Evolutionary conservation across 2,797 vertebrate genomes (phyloP), one percentile per base, ranked within the genome.

Genomic region (Acanthopagrus latus): DNA sequence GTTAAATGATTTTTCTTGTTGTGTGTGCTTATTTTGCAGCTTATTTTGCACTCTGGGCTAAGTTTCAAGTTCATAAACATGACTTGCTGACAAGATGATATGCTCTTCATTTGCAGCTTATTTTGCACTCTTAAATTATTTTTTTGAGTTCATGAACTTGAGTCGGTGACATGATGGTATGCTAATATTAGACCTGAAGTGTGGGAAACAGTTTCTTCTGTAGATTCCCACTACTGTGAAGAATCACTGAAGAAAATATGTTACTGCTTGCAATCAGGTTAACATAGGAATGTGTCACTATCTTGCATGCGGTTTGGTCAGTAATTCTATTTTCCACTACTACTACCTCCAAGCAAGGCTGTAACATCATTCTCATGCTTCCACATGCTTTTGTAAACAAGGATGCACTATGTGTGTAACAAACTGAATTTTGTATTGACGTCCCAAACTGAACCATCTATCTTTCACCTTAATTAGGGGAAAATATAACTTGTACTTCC

Each of bases 61-160:
- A 20, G 41, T 73, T 80, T 78, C 64, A 68, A 55, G n/a, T 68
- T 63, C 4, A 9, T 71, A 54, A 55, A 72, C 73, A 68, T 9
- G 16, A 74, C 59, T 50, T 21, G 0, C 52, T 78, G 54, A 72
- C 41, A 50, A 33, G 38, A 54, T 50, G 33, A 1, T 60, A n/a
- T 10, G 12, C 3, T 44, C 21, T 51, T 18, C 38, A 38, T 38
- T 38, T 38, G 38, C 38, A 38, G 38, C 38, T 38, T 10, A 38
- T 38, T 38, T 38, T 38, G 38, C 38, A 38, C 9, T 38, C 8
- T 38, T 38, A 38, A 38, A 38, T 38, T 38, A 38, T 38, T 38
- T 10, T 38, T 9, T 38, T 38, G 38, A 10, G 38, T 38, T 38
- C 9, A 38, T 38, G 38, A 38, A 38, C 38, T 55, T 12, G 13